Percentiles rank a stretch among this genome's conserved stretches.
phyloP scores from a whole-genome alignment of 2,888 invertebrate species.

The Agrilus mali region DNA sequence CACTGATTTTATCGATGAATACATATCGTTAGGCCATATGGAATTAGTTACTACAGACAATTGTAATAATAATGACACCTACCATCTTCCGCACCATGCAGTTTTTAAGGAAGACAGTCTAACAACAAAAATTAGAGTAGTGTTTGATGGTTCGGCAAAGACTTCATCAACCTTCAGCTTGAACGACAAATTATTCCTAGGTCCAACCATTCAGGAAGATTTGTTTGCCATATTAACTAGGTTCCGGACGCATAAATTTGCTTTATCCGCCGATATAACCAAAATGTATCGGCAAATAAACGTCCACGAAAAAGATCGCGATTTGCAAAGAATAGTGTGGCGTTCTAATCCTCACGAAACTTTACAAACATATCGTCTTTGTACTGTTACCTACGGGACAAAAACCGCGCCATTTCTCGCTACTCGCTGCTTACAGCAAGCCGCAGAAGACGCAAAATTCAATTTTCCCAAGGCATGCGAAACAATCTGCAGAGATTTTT shows the following conservation, averaged over 20 bases:
- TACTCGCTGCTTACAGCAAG: slow-evolving; percentile 2
- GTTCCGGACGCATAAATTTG: too few species aligned
- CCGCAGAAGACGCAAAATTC: not conserved
- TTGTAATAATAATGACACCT: not conserved
- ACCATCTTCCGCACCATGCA: slow-evolving; percentile 9
- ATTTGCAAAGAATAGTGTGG: slow-evolving; percentile 3
- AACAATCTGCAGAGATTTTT: slow-evolving; percentile 16
- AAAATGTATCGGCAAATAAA: too few species aligned
- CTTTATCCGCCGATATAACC: too few species aligned
- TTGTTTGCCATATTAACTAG: not conserved
- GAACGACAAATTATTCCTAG: slow-evolving; percentile 8
- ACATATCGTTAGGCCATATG: too few species aligned
- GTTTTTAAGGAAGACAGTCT: slow-evolving; percentile 7
- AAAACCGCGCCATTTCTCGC: slow-evolving; percentile 3
- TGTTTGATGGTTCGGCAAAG: slow-evolving; percentile 7
- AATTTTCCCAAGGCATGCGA: not conserved
- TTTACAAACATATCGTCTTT: slow-evolving; percentile 2
- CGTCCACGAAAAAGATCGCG: too few species aligned
- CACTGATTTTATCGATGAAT: too few species aligned
- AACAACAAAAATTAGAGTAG: slow-evolving; percentile 5
- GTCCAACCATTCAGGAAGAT: slow-evolving; percentile 3
- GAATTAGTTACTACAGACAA: too few species aligned
- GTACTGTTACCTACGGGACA: slow-evolving; percentile 4
- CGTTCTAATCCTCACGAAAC: not conserved
- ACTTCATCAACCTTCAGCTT: slow-evolving; percentile 7